Conservation (phyloP, 2,113 vertebrate genomes). For the Anguilla rostrata region DNA sequence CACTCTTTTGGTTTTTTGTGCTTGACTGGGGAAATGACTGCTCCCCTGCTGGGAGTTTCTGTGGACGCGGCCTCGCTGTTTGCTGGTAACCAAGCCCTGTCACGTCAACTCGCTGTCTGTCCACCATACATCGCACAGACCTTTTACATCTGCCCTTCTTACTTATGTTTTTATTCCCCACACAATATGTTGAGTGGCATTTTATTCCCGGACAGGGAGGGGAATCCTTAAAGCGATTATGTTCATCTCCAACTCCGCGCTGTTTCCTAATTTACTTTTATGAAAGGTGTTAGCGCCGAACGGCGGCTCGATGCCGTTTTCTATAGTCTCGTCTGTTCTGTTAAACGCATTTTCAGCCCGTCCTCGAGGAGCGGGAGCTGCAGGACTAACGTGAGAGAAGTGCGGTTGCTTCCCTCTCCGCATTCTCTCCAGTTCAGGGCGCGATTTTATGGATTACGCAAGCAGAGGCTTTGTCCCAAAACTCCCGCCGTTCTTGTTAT, state of each 20-base stretch:
- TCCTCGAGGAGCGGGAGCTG: not conserved
- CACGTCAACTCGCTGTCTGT: not conserved
- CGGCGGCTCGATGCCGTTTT: constrained; percentile 13
- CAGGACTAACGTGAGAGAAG: not conserved
- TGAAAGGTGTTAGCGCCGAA: constrained; percentile 3
- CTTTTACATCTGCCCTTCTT: not conserved
- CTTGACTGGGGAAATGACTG: not conserved
- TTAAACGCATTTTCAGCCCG: constrained; percentile 26
- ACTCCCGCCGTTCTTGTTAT: constrained; percentile 50
- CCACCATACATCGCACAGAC: not conserved
- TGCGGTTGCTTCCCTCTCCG: constrained; percentile 35
- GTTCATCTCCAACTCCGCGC: not conserved
- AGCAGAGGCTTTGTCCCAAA: constrained; percentile 56
- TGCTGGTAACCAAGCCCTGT: not conserved
- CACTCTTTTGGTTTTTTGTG: not conserved
- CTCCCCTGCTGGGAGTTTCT: constrained; percentile 10
- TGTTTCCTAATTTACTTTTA: constrained; percentile 29
- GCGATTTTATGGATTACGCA: constrained; percentile 66
- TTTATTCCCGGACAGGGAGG: constrained; percentile 25
- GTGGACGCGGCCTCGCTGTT: not conserved
- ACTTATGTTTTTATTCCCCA: not conserved
- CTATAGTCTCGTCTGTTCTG: constrained; percentile 14
- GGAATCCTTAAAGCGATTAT: constrained; percentile 26
- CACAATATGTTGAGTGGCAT: constrained; percentile 20
- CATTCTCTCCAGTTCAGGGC: constrained; percentile 62